Evolutionary conservation across 2,888 invertebrate species (phyloP), one percentile per base, ranked within the genome.

Genomic region (Alloplasta piceator): DNA sequence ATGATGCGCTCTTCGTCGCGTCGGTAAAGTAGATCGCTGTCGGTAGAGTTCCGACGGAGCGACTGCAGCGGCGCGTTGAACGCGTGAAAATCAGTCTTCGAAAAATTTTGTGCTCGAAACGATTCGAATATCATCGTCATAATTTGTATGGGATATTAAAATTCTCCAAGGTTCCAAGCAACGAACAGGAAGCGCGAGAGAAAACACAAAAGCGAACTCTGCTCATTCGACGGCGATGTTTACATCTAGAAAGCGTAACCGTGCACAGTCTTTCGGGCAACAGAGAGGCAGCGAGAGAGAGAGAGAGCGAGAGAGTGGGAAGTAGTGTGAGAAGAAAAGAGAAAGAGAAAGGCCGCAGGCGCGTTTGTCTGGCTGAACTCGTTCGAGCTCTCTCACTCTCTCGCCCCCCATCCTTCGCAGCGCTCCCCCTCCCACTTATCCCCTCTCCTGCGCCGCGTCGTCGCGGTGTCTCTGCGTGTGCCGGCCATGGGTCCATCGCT

Each of bases 401-500:
- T 56, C 68, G 6, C 46, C 56, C 16, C 38, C 10, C 12, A 39
- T 9, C 41, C 52, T 16, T 16, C 67, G 38, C 10, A 6, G 16
- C 14, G 6, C 9, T 5, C 14, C 46, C 41, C 16, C 43, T 74
- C n/a, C 72, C n/a, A n/a, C n/a, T n/a, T n/a, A n/a, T n/a, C n/a
- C n/a, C n/a, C n/a, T n/a, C n/a, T n/a, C n/a, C n/a, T n/a, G n/a
- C 81, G 72, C 55, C 78, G 63, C 63, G 75, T 78, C 43, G 71
- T 66, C 58, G 77, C 78, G 83, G 52, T 73, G 46, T 26, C 26
- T 60, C 7, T 63, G 66, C 67, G 55, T 26, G 26, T 71, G 48
- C 4, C 38, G 16, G 64, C 84, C 71, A 55, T 48, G 73, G 80
- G 85, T 84, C 70, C 82, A 48, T 74, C 85, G 80, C 80, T 48